phyloP scores from a whole-genome alignment of 2,888 invertebrate species.

The Lithophane ornitopus region DNA sequence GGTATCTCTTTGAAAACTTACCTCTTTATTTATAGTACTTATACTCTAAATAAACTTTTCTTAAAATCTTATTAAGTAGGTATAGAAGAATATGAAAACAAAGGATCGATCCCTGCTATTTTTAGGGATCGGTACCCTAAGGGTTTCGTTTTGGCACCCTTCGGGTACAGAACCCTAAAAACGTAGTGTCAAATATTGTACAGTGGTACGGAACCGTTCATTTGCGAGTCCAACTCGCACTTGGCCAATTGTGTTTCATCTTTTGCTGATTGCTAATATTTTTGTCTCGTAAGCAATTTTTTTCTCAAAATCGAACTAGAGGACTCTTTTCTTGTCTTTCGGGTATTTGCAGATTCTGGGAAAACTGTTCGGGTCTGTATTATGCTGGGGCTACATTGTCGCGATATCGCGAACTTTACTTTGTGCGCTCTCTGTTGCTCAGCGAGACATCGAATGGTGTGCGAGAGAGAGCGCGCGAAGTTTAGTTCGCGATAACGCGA shows the following conservation, averaged over 20 bases:
- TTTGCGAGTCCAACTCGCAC: no score
- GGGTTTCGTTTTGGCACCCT: no score
- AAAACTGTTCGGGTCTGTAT: slow-evolving; percentile 75
- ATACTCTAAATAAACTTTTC: slow-evolving; percentile 9
- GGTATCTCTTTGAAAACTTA: slow-evolving; percentile 14
- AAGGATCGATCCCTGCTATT: slow-evolving; percentile 1
- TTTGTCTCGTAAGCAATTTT: slow-evolving; percentile 22
- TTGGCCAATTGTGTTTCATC: background rate
- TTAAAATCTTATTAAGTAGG: background rate
- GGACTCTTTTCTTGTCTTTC: slow-evolving; percentile 37
- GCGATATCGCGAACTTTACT: no score
- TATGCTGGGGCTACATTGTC: no score
- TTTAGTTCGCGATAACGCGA: no score
- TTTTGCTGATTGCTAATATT: slow-evolving; percentile 31
- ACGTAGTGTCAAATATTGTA: no score
- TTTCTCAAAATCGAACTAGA: slow-evolving; percentile 31
- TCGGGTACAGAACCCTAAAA: no score
- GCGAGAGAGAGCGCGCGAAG: no score
- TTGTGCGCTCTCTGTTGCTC: no score
- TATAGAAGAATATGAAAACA: slow-evolving; percentile 21
- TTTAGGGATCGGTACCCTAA: background rate
- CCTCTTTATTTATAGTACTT: background rate
- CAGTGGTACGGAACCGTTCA: no score
- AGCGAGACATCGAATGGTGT: no score
- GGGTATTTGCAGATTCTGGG: slow-evolving; percentile 61